phyloP scores from a whole-genome alignment of 2,797 vertebrate species.

The Craterocephalus amniculus region DNA sequence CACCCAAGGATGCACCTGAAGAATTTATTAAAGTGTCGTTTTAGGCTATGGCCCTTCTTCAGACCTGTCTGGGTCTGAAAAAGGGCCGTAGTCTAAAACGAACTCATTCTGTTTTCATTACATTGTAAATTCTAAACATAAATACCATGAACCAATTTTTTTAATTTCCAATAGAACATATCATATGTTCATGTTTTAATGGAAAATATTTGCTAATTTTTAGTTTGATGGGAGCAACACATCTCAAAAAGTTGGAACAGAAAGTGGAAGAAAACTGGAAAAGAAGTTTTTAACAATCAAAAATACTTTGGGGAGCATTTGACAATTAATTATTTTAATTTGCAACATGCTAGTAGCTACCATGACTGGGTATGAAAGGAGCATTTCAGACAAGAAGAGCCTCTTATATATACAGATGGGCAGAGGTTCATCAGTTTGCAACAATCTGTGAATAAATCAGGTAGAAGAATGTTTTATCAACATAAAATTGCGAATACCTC shows the following conservation, averaged over 20 bases:
- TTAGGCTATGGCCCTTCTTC: too few species aligned
- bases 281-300: neutral
- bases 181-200: neutral
- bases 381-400: neutral
- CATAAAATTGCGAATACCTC: too few species aligned
- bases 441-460: too few species aligned
- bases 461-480: too few species aligned
- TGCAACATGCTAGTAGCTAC: neutral
- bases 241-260: neutral
- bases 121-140: too few species aligned
- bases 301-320: neutral
- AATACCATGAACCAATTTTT: neutral
- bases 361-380: neutral
- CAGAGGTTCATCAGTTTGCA: neutral
- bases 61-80: too few species aligned
- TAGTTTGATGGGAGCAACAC: neutral
- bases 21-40: too few species aligned
- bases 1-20: too few species aligned
- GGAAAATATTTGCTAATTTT: neutral
- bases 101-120: too few species aligned
- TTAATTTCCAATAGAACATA: neutral
- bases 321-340: too few species aligned
- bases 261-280: neutral
- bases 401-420: neutral
- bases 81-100: too few species aligned